phyloP scores from a whole-genome alignment of 2,797 vertebrate species.

The Fundulus diaphanus region DNA sequence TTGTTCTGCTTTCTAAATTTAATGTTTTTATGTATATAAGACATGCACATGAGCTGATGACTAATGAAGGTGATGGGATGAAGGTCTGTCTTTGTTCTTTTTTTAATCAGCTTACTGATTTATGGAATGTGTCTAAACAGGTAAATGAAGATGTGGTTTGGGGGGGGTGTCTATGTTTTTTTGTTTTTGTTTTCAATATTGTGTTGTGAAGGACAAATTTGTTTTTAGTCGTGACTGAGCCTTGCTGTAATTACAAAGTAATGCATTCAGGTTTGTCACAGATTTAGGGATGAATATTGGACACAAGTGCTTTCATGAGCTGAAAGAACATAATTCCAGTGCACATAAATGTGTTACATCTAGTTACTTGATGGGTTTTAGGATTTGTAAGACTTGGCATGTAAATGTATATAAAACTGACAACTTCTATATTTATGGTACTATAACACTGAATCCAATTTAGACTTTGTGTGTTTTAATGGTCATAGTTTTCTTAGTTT shows the following conservation, averaged over 20 bases:
- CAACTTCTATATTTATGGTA: constrained; percentile 4
- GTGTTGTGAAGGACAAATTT: constrained; percentile 13
- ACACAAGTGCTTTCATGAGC: constrained; percentile 46
- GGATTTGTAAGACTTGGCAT: constrained; percentile 27
- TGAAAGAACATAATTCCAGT: constrained; percentile 47
- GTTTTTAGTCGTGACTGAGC: not conserved
- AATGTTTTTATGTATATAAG: constrained; percentile 12
- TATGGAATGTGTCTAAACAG: constrained; percentile 39
- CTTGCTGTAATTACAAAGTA: constrained; percentile 9
- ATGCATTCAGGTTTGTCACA: constrained; percentile 11
- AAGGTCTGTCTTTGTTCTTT: constrained; percentile 37
- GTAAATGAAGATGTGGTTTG: constrained; percentile 47
- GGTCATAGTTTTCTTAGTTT: constrained; percentile 4
- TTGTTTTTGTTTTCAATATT: constrained; percentile 28
- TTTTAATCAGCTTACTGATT: constrained; percentile 22
- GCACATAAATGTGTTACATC: constrained; percentile 20
- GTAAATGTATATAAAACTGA: constrained; percentile 3
- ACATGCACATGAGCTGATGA: constrained; percentile 34
- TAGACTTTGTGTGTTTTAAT: constrained; percentile 31
- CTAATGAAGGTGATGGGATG: constrained; percentile 62
- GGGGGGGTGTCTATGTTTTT: constrained; percentile 20
- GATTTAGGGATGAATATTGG: constrained; percentile 22
- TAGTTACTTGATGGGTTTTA: constrained; percentile 13
- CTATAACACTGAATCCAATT: constrained; percentile 16
- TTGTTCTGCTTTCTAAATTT: constrained; percentile 16